Evolutionary conservation across 2,113 vertebrate genomes (phyloP).

Genomic region (Andinoacara biseriatus): DNA sequence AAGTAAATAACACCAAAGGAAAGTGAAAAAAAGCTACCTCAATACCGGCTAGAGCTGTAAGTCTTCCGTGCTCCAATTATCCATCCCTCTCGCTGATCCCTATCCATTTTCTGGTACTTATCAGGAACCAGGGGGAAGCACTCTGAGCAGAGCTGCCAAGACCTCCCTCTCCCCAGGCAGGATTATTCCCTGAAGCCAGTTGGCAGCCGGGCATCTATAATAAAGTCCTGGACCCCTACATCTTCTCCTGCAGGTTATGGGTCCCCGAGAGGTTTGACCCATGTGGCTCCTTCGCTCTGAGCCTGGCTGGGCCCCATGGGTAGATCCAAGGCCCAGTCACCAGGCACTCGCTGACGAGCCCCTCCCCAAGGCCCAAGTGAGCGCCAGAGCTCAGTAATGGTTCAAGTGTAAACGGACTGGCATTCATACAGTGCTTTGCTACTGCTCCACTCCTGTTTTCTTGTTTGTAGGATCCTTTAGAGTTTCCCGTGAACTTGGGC

Average conservation of each 20-base stretch:
- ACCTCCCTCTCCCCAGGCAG: neutral
- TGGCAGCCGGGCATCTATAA: neutral
- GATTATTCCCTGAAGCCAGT: neutral
- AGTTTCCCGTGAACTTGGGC: neutral
- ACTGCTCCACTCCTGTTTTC: neutral
- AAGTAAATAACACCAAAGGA: neutral
- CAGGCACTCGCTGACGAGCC: neutral
- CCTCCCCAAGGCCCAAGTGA: neutral
- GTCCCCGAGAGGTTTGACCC: neutral
- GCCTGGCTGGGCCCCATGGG: neutral
- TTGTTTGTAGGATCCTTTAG: neutral
- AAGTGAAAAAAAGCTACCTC: neutral
- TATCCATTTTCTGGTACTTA: neutral
- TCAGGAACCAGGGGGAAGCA: neutral
- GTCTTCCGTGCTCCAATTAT: neutral
- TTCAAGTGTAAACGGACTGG: neutral
- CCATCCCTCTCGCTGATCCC: too few relatives aligned
- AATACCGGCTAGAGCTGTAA: rapidly evolving
- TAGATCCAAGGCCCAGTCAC: neutral
- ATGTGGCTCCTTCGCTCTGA: neutral
- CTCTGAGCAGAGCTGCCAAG: neutral
- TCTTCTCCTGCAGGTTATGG: neutral
- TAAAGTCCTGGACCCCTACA: neutral
- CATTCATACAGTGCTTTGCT: neutral
- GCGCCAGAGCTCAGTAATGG: neutral